These are phyloP conservation scores for Andrena marginata DNA, from an alignment of 2,888 invertebrate genomes.

Conservation along the genomic window DNA sequence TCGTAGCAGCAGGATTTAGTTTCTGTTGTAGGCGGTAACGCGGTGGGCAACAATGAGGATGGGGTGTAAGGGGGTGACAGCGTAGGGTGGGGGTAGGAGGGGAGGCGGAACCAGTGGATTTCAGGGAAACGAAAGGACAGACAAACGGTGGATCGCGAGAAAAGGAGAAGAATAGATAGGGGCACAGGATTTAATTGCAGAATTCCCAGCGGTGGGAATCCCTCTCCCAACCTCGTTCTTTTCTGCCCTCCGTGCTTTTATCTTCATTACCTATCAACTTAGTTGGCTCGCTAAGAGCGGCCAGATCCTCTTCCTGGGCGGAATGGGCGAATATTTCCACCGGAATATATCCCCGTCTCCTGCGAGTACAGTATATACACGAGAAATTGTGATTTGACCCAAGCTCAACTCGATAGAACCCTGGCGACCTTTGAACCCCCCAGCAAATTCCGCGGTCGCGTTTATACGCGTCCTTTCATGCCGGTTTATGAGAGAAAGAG, in stretches of 20 bases:
- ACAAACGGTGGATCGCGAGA: constrained; percentile 19
- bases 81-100: neutral
- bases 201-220: constrained; percentile 52
- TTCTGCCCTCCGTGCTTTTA: constrained; percentile 52
- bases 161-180: constrained; percentile 34
- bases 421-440: constrained; percentile 41
- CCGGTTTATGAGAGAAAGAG: constrained; percentile 8
- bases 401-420: constrained; percentile 67
- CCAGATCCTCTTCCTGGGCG: constrained; percentile 42
- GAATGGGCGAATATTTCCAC: constrained; percentile 65
- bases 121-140: constrained; percentile 30
- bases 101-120: constrained; percentile 18
- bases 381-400: constrained; percentile 59
- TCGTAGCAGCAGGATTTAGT: constrained; percentile 59
- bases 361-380: constrained; percentile 6
- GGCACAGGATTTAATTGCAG: constrained; percentile 68
- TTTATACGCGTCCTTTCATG: constrained; percentile 41
- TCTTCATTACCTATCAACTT: constrained; percentile 71
- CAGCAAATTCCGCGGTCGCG: constrained; percentile 39
- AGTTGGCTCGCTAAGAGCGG: constrained; percentile 48
- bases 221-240: constrained; percentile 15
- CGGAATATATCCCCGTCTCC: constrained; percentile 36
- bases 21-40: constrained; percentile 59
- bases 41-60: constrained; percentile 47
- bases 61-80: neutral